phyloP scores from a whole-genome alignment of 1,140 invertebrate genomes.

The Oedothorax gibbosus region DNA sequence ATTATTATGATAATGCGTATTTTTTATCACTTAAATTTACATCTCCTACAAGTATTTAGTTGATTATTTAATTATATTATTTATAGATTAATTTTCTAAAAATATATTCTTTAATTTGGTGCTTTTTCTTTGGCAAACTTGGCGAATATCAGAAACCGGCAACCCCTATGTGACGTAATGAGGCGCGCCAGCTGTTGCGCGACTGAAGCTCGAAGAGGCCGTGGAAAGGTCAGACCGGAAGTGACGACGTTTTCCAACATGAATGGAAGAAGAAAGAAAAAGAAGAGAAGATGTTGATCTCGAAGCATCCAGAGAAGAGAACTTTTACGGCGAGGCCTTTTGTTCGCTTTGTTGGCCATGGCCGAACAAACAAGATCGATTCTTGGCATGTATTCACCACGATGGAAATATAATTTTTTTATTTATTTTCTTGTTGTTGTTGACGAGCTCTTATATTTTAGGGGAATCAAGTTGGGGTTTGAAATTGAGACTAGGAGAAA shows the following conservation, averaged over 20 bases:
- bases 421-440: too few species aligned
- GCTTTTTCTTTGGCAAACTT: too few species aligned
- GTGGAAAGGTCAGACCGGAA: constrained; percentile 59
- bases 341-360: constrained; percentile 3
- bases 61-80: too few species aligned
- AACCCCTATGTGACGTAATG: constrained; percentile 46
- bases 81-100: too few species aligned
- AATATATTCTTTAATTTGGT: too few species aligned
- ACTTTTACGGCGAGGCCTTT: constrained; percentile 23
- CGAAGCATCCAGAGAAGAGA: constrained; percentile 1
- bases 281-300: constrained; percentile 42
- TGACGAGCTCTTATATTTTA: too few species aligned
- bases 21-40: too few species aligned
- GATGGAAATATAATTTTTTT: neutral
- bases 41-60: too few species aligned
- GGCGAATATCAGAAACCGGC: constrained; percentile 31
- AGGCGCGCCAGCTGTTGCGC: constrained; percentile 55
- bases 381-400: too few species aligned
- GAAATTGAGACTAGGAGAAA: too few species aligned
- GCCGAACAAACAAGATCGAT: neutral
- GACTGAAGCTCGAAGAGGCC: constrained; percentile 29
- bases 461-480: too few species aligned
- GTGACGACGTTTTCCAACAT: constrained; percentile 32
- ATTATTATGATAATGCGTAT: too few species aligned
- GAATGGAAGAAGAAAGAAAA: constrained; percentile 23